Evolutionary conservation across 2,113 vertebrate species (phyloP), one percentile per base, ranked within the genome.

Genomic region (Pluvialis apricaria): DNA sequence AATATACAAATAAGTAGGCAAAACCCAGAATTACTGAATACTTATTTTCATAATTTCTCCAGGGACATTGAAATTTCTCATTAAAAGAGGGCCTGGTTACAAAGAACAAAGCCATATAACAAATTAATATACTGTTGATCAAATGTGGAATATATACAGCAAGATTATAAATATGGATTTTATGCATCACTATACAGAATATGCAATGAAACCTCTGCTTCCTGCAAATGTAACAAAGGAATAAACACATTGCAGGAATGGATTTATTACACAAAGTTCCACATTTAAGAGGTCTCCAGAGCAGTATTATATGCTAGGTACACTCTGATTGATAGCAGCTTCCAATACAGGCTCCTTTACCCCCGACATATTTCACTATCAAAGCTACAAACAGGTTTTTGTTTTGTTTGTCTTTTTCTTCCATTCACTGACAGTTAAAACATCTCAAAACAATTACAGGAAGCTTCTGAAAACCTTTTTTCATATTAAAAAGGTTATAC

Each of bases 231-330:
- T 85, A 94, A 94, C 84, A 92, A 88, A 90, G 60, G 73, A 95
- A 95, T 92, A 81, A 95, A 95, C 55, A 87, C 68, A 69, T 57
- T 92, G 80, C 51, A 82, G 71, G 60, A 89, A 65, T 28, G 54
- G 88, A 97, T 94, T 94, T 95, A 95, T 77, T 82, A 80, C 92
- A 71, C 49, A 11, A 64, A 92, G 52, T 73, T 73, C 54, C 66
- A 82, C 34, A 60, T 88, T 93, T 93, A 91, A 97, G 83, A 92
- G 83, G 92, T 95, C 95, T 93, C 93, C 81, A 89, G 93, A 87
- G 92, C 58, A 71, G 60, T 44, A 68, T 93, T 80, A 82, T 24
- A 34, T 52, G 32, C 90, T 64, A 96, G 90, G 80, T 76, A 85
- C 68, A 36, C 58, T 52, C 49, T 94, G 84, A 96, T 90, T 88